Evolutionary conservation across 2,797 vertebrate genomes (phyloP).

Genomic region (Acanthiza pusilla): DNA sequence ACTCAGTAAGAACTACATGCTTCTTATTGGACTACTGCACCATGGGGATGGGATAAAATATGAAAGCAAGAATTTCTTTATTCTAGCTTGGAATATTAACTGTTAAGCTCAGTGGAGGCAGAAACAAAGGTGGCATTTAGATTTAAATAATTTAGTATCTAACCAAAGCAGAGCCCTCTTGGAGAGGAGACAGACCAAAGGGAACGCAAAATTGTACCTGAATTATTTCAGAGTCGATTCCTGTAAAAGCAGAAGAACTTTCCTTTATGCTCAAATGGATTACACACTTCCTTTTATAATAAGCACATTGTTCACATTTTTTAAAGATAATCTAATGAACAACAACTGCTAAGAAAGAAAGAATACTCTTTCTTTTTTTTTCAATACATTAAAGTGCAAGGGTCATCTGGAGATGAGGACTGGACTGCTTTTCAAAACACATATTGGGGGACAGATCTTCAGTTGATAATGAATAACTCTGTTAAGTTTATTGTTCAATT

Average conservation of each 20-base stretch:
- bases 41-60: slow-evolving; percentile 46
- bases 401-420: neutral
- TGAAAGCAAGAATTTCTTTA: slow-evolving; percentile 42
- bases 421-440: neutral
- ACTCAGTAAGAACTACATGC: neutral
- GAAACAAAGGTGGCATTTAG: slow-evolving; percentile 28
- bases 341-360: slow-evolving; percentile 32
- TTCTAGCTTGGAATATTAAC: slow-evolving; percentile 44
- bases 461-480: neutral
- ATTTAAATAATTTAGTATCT: slow-evolving; percentile 54
- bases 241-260: slow-evolving; percentile 34
- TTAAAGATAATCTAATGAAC: slow-evolving; percentile 16
- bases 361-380: neutral
- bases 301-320: neutral
- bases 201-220: slow-evolving; percentile 35
- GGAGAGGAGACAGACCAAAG: slow-evolving; percentile 42
- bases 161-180: slow-evolving; percentile 31
- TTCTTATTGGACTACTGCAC: slow-evolving; percentile 34
- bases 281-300: slow-evolving; percentile 11
- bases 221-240: slow-evolving; percentile 53
- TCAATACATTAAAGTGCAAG: neutral
- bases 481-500: slow-evolving; percentile 3
- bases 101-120: slow-evolving; percentile 47
- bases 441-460: neutral
- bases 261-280: slow-evolving; percentile 38